Conservation (phyloP, 2,797 vertebrate genomes). For the Iguana delicatissima region DNA sequence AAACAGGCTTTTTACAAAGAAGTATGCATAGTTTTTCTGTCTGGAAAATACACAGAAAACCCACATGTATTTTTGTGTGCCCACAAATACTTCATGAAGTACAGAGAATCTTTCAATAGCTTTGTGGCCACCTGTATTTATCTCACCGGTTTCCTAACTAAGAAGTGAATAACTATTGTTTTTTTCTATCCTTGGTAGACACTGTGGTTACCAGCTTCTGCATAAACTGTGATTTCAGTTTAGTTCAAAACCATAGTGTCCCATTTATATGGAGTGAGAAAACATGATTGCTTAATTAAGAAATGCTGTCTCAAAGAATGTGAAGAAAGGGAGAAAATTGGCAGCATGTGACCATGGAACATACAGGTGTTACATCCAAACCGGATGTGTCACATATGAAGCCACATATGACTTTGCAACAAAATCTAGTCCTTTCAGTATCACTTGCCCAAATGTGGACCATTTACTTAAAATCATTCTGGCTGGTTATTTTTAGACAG, state of each 20-base stretch:
- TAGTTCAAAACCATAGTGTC: background rate
- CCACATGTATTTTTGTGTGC: no score
- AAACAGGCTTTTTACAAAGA: no score
- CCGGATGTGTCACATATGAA: background rate
- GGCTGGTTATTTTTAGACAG: background rate
- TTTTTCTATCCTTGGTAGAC: background rate
- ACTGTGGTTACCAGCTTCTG: background rate
- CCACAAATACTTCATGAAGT: no score
- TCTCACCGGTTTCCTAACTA: no score
- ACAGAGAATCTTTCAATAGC: no score
- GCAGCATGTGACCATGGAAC: background rate
- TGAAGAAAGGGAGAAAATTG: background rate
- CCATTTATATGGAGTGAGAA: background rate
- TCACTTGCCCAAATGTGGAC: background rate
- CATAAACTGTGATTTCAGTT: background rate
- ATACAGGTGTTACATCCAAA: background rate
- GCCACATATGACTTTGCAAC: background rate
- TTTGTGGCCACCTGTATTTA: background rate
- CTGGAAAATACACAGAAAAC: no score
- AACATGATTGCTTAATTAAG: background rate
- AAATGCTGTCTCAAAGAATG: background rate
- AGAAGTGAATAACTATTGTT: no score
- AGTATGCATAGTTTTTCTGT: no score
- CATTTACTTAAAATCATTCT: background rate
- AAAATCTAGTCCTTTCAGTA: background rate